Base-by-base conservation (phyloP, 2,888 invertebrate genomes). In the Cephus pulcher region DNA sequence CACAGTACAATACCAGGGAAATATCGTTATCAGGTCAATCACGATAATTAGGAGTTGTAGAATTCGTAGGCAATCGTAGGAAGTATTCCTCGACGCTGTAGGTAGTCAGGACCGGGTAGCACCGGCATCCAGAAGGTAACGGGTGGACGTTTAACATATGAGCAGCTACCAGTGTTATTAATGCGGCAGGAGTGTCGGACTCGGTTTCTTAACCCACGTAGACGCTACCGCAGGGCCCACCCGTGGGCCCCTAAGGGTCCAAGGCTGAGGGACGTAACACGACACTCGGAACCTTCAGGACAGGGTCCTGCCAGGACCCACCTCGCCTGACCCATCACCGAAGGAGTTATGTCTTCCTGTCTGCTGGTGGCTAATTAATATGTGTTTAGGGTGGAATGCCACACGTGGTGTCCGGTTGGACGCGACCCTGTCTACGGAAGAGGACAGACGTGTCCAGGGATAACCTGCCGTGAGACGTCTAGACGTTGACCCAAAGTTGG, bases 141-240 rank as follows among this genome's bases (percentile, higher is more conserved):
- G 90, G 89, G 89, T 89, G 88, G 91, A 91, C 91, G 89, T 91
- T 90, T 91, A 91, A 91, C 90, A 91, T 91, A 91, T 90, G 90
- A 90, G 87, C 88, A 85, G 91, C 91, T 91, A 91, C 90, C 90
- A 90, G 91, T 90, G 89, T 91, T 91, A 91, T 91, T 91, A 91
- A 91, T 91, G 90, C 90, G 85, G 82, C 83, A 87, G 86, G 85
- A 87, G 88, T 85, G 86, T 88, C 87, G 88, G 89, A 87, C 88
- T 87, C 88, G 86, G 88, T 89, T 89, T 89, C 88, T 86, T 83
- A 77, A 83, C 81, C 83, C 84, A 84, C 84, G 86, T 85, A 85
- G 85, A 84, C 82, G 78, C 79, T 79, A 80, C 80, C 78, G 80
- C 81, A 83, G 87, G 88, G 84, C 86, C 82, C 80, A 56, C 83